A percentile compares a stretch with the other conserved stretches of the same genome.
Conservation (phyloP, 1,140 invertebrate genomes). For the Drosophila neocordata region DNA sequence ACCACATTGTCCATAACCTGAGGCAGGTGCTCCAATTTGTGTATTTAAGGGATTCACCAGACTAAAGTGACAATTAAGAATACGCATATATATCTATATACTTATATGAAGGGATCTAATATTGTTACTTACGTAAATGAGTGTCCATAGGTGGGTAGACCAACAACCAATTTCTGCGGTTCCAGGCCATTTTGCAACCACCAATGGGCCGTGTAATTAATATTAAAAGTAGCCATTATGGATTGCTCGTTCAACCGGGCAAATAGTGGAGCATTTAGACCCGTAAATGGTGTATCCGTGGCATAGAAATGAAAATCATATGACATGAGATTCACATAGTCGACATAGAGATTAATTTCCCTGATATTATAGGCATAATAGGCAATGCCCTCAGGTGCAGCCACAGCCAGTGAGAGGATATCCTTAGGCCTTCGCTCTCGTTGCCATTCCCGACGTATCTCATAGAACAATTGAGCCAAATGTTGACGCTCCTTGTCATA, state of each 20-base stretch:
- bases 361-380: constrained; percentile 90
- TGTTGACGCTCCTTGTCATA: constrained; percentile 86
- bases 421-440: constrained; percentile 84
- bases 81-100: neutral
- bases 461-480: constrained; percentile 88
- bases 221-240: constrained; percentile 89
- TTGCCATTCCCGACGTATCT: constrained; percentile 87
- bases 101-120: too few species aligned
- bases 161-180: constrained; percentile 92
- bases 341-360: constrained; percentile 90
- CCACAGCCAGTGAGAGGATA: constrained; percentile 89
- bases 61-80: constrained; percentile 74
- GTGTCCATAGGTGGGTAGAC: constrained; percentile 95
- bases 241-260: constrained; percentile 85
- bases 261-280: constrained; percentile 91
- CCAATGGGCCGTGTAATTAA: constrained; percentile 92
- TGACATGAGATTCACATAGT: constrained; percentile 94
- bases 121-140: constrained; percentile 86
- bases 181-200: constrained; percentile 92
- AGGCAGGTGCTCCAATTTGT: constrained; percentile 88
- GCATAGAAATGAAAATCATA: constrained; percentile 94
- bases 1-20: constrained; percentile 87
- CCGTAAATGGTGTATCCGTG: constrained; percentile 89
- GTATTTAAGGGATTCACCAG: constrained; percentile 88
- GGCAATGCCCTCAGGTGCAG: constrained; percentile 88